Percentiles rank a stretch among this genome's conserved stretches.
phyloP scores from a whole-genome alignment of 2,113 vertebrate genomes.

The Micromys minutus region DNA sequence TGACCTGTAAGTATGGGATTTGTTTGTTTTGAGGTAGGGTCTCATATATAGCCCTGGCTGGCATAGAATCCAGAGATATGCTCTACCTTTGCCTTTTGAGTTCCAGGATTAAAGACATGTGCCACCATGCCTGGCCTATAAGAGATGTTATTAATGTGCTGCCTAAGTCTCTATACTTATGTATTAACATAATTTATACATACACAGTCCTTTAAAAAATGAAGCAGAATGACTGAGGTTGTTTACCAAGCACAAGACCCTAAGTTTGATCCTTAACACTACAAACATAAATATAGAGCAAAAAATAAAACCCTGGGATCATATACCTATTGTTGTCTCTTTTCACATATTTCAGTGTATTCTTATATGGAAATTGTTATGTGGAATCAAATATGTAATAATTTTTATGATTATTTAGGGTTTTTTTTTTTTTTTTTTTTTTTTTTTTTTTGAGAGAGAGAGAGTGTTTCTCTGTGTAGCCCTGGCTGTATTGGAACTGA shows the following conservation, averaged over 20 bases:
- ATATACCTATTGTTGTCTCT: constrained; percentile 1
- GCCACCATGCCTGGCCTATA: not conserved
- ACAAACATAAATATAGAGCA: not conserved
- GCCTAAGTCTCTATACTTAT: constrained; percentile 31
- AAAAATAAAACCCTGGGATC: not conserved
- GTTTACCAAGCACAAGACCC: not conserved
- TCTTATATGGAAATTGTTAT: not conserved
- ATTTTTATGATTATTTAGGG: constrained; percentile 42
- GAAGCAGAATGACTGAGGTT: not conserved
- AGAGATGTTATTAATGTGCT: constrained; percentile 2
- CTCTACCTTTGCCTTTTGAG: not conserved
- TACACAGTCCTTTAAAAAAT: not conserved
- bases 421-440: not conserved
- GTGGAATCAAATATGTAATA: not conserved
- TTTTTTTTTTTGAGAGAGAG: not conserved
- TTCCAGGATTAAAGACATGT: not conserved
- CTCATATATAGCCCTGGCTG: not conserved
- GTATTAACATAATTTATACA: not conserved
- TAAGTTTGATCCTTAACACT: not conserved
- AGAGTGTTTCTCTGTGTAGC: too few species aligned
- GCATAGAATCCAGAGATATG: not conserved
- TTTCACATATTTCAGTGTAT: constrained; percentile 34
- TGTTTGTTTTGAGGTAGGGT: not conserved
- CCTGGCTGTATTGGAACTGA: too few species aligned
- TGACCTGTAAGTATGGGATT: not conserved